Base-by-base conservation (phyloP, 2,888 invertebrate genomes). In the Drosophila kuntzei region DNA sequence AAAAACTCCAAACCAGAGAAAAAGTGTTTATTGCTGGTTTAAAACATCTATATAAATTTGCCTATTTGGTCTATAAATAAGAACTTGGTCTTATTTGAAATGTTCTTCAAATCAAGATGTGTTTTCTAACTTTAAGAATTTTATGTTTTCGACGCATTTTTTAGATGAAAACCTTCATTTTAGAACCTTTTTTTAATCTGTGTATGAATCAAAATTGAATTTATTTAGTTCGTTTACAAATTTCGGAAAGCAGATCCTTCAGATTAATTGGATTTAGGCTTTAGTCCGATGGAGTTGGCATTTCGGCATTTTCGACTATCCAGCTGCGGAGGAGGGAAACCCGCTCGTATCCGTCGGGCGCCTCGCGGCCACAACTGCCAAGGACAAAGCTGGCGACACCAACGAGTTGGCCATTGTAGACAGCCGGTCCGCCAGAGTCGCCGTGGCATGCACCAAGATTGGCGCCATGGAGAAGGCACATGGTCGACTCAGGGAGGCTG, bases 391-490 rank as follows among this genome's bases (percentile, higher is more conserved):
- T 91, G 51, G 91, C 87, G 20, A 92, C 76, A 50, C 92, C 92
- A 9, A 90, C 87, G 22, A 92, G 66, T 20, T 66, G 62, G 0
- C 75, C 79, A 0, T 80, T 66, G 27, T 88, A 89, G 29, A 88
- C 76, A n/a, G 90, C 91, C n/a, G 91, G 91, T 9, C 92, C 91
- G 32, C 92, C 92, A 2, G 91, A 91, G 61, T 92, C 91, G 9
- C 91, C 92, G 25, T 84, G 79, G 47, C 92, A 92, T 25, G 88
- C 90, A 7, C 92, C 92, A 70, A 87, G 68, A 16, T 67, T 59
- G 53, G 64, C 53, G 12, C 60, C 67, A 8, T 89, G 87, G 5
- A 81, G 67, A 70, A 92, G 78, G 47, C 92, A 92, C n/a, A 92
- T 73, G 4, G 85, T 62, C 4, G 90, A 81, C 20, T 71, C 65